Evolutionary conservation across 2,888 invertebrate genomes (phyloP).

Genomic region (Drosophila antonietae): DNA sequence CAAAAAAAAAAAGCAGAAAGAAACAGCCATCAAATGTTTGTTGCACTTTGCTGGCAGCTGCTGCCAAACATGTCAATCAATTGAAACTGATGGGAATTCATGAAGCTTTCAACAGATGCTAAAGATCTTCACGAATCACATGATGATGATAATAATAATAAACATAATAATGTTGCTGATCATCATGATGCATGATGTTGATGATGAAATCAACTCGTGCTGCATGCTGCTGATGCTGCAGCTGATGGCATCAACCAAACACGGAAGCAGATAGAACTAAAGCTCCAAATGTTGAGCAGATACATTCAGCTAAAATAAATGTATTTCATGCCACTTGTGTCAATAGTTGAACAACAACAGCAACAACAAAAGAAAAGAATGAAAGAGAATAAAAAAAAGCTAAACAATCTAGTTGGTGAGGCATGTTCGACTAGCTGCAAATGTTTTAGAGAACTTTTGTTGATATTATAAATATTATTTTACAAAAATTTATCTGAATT

Average conservation of each 20-base stretch:
- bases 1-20: not conserved
- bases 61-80: constrained; percentile 70
- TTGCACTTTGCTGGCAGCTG: constrained; percentile 62
- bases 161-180: not conserved
- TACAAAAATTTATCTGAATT: not conserved
- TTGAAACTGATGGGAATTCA: constrained; percentile 31
- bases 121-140: constrained; percentile 1
- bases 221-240: constrained; percentile 25
- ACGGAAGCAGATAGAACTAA: constrained; percentile 48
- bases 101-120: constrained; percentile 44
- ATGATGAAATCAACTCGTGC: constrained; percentile 22
- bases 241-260: constrained; percentile 39
- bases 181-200: not conserved
- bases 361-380: constrained; percentile 10
- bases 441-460: not conserved
- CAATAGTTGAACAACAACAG: constrained; percentile 53
- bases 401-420: not conserved
- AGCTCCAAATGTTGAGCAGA: constrained; percentile 53
- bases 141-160: constrained; percentile 14
- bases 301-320: constrained; percentile 32
- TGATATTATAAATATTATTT: too few species aligned
- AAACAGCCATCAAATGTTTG: constrained; percentile 33
- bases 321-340: constrained; percentile 70
- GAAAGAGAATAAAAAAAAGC: not conserved
- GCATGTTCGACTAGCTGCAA: not conserved